Conservation (phyloP, 2,888 invertebrate species). For the Parelbella ahira region DNA sequence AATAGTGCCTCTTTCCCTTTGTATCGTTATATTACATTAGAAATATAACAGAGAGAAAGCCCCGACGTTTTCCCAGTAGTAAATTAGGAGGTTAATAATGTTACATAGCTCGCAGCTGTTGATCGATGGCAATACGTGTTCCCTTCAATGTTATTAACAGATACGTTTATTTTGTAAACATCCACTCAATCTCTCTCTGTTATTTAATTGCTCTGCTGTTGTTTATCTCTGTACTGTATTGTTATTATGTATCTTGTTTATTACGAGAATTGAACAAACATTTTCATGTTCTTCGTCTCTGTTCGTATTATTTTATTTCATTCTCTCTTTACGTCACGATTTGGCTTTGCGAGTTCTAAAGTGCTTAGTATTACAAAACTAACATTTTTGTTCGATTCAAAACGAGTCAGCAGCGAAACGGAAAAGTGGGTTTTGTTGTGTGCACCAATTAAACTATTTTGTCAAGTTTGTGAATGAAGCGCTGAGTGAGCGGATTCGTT, state of each 20-base stretch:
- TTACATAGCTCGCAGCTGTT: not conserved
- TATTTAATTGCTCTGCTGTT: slow-evolving; percentile 13
- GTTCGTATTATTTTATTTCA: too few relatives aligned
- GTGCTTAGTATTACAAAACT: too few relatives aligned
- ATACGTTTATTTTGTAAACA: slow-evolving; percentile 15
- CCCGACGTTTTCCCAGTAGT: slow-evolving; percentile 4
- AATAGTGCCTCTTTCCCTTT: too few relatives aligned
- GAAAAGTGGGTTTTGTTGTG: slow-evolving; percentile 8
- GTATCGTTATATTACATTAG: not conserved
- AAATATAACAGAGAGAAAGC: not conserved
- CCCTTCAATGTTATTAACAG: slow-evolving; percentile 17
- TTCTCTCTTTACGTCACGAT: not conserved
- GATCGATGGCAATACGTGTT: slow-evolving; percentile 19
- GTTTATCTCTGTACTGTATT: slow-evolving; percentile 1
- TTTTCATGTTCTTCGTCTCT: not conserved
- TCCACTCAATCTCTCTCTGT: slow-evolving; percentile 11
- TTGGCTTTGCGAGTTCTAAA: too few relatives aligned
- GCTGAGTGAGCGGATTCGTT: slow-evolving; percentile 9
- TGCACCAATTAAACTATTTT: slow-evolving; percentile 5
- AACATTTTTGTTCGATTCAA: not conserved
- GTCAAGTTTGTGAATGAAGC: slow-evolving; percentile 3
- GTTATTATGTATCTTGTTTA: not conserved
- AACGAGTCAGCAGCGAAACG: slow-evolving; percentile 7
- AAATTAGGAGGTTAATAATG: slow-evolving; percentile 1
- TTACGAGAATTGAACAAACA: too few relatives aligned